Conservation (phyloP, 2,888 invertebrate genomes). For the Geophilus truncorum region DNA sequence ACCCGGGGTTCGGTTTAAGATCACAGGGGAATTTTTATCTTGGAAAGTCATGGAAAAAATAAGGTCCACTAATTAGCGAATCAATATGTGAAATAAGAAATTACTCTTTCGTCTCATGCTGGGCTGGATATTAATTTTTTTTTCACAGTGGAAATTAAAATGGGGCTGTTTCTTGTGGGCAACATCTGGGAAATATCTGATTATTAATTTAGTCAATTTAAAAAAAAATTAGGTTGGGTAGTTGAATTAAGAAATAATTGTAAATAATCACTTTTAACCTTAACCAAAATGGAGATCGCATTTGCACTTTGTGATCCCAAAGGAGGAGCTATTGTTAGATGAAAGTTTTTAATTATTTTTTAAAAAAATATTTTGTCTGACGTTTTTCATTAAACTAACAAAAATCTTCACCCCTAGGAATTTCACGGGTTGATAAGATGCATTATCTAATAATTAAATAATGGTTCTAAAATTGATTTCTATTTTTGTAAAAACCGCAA, state of each 20-base stretch:
- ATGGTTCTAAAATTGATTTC: too few relatives aligned
- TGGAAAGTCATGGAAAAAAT: neutral
- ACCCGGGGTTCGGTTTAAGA: neutral
- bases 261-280: neutral
- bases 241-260: neutral
- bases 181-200: neutral
- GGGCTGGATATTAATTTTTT: neutral
- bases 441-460: too few relatives aligned
- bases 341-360: too few relatives aligned
- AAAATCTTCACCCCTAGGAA: too few relatives aligned
- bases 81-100: neutral
- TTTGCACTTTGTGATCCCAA: too few relatives aligned
- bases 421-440: too few relatives aligned
- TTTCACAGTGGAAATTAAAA: neutral
- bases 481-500: too few relatives aligned
- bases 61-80: neutral
- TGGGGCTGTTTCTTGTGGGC: neutral
- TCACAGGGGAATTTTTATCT: neutral
- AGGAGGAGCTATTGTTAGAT: too few relatives aligned
- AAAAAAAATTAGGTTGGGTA: neutral
- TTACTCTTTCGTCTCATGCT: neutral
- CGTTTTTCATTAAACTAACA: too few relatives aligned
- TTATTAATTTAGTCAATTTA: neutral
- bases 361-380: too few relatives aligned
- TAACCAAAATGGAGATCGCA: too few relatives aligned